Percentiles rank a stretch among this genome's conserved stretches.
Conservation (phyloP, 1,140 invertebrate genomes). For the Micrasema longulum region DNA sequence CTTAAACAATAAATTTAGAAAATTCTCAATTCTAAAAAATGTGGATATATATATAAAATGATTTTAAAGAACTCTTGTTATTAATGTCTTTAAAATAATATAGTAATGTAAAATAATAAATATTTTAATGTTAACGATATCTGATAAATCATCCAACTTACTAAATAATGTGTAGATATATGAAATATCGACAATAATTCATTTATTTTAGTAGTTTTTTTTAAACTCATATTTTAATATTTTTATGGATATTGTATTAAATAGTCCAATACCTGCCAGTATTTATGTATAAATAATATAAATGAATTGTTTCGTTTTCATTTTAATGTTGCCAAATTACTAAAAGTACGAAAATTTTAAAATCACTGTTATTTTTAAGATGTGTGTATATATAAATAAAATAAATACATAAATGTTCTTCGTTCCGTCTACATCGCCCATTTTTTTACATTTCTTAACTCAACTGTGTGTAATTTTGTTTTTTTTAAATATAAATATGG, state of each 20-base stretch:
- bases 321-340: slow-evolving; percentile 27
- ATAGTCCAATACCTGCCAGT: too few relatives aligned
- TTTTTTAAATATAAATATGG: too few relatives aligned
- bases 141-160: too few relatives aligned
- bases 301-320: not conserved
- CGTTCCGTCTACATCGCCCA: too few relatives aligned
- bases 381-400: not conserved
- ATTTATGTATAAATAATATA: not conserved
- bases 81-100: slow-evolving; percentile 14
- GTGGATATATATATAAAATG: not conserved
- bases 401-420: too few relatives aligned
- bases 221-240: not conserved
- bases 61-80: too few relatives aligned
- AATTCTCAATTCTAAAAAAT: too few relatives aligned
- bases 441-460: too few relatives aligned
- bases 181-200: slow-evolving; percentile 32
- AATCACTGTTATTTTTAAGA: not conserved
- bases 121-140: too few relatives aligned
- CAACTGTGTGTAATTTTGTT: too few relatives aligned
- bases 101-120: too few relatives aligned
- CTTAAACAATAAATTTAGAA: too few relatives aligned
- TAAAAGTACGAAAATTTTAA: not conserved
- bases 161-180: slow-evolving; percentile 22
- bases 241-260: not conserved
- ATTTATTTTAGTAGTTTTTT: not conserved